Base-by-base conservation (phyloP, 2,888 invertebrate species). In the Pyrochroa serraticornis region DNA sequence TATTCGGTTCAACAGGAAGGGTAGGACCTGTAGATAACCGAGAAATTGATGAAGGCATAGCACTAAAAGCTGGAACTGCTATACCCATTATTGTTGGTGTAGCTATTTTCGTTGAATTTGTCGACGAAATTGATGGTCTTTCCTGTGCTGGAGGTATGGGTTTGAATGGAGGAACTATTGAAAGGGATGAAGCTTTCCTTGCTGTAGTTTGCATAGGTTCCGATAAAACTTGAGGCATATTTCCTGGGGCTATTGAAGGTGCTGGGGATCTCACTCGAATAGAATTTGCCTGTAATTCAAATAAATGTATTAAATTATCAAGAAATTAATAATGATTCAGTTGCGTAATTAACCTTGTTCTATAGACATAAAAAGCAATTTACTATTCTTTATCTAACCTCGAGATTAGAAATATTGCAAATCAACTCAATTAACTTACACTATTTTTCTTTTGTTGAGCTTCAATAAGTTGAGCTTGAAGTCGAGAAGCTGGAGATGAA, bases 111-210 rank as follows among this genome's bases (percentile, higher is more conserved):
- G 62, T 68, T 68, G 63, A 48, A 73, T 68, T 77, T 76, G n/a
- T 22, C 3, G 22, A n/a, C n/a, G 58, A 37, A 50, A 71, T 50
- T 12, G 62, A 55, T 6, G 83, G 82, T 71, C 82, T 79, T 51
- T 85, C 82, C 14, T 78, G 74, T 6, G 85, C 86, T 14, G 88
- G 85, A 38, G 92, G 91, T 63, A 92, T 82, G 0, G 92, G 92
- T 72, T 85, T 89, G 78, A 93, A 93, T 0, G 91, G 87, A 32
- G 93, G 93, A 6, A 93, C 86, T 6, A 85, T 85, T 47, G 60
- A 57, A 50, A 53, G 37, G 9, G 56, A 9, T 37, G 64, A 55
- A 22, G 22, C 22, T 78, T 85, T 79, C 36, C 58, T 64, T 47
- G 57, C 50, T 3, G 61, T 34, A 22, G 61, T 46, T 45, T 67